Evolutionary conservation across 2,113 vertebrate species (phyloP), one percentile per base, ranked within the genome.

Genomic region (Gallinago jamesoni): DNA sequence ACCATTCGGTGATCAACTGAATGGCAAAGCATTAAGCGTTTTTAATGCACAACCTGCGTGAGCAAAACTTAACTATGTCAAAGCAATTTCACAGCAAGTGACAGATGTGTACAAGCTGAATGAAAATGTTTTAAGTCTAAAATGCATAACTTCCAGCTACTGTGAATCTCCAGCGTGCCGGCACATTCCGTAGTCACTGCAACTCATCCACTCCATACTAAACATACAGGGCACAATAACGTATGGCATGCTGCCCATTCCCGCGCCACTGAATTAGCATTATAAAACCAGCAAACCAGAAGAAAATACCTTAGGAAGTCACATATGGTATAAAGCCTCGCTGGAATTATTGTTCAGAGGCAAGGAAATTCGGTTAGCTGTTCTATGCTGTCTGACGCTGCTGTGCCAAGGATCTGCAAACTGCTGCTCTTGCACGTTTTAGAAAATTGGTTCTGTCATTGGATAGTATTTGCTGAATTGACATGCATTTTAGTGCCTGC

Each of bases 31-130:
- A 7, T 53, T 53, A 45, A 79, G 56, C 1, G 0, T 68, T 17
- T 30, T 19, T 27, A 50, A 17, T 2, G 13, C 37, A 33, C 15
- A 43, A 19, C 18, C 24, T 19, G 7, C 0, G 0, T 30, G 16
- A 66, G 69, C 28, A 25, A 31, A 84, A 48, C 60, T 47, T 17
- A 47, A 25, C 45, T 10, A 2, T 2, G 22, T 50, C 56, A 43
- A 55, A 94, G 39, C 37, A n/a, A 39, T 64, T 83, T 82, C 63
- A 37, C 62, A 92, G 45, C 43, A 39, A 63, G 60, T 74, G 87
- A 56, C 31, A 77, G 52, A 69, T 45, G 56, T 47, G 77, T 55
- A 37, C 31, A 56, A 53, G 57, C 39, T 72, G 37, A 89, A 30
- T 43, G 16, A 64, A 33, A 81, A 79, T 27, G 20, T 24, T 68